Evolutionary conservation across 2,797 vertebrate species (phyloP).

Genomic region (Acomys russatus): DNA sequence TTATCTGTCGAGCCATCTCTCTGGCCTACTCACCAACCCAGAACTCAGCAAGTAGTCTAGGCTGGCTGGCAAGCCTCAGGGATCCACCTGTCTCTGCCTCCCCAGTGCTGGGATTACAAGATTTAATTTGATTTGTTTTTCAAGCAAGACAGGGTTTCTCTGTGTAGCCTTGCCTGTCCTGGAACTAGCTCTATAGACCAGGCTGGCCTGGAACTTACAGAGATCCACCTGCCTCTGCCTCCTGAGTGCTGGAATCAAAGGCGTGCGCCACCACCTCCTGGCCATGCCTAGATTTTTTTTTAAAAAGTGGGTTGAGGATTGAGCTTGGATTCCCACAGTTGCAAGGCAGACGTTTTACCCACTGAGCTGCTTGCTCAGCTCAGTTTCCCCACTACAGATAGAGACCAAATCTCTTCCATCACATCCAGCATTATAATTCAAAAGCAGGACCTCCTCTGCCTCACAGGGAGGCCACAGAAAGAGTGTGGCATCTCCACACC

Average conservation of each 20-base stretch:
- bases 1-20: neutral
- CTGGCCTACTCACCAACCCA: neutral
- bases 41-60: neutral
- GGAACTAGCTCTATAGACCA: too few relatives aligned
- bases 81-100: neutral
- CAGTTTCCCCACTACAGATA: neutral
- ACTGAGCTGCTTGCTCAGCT: neutral
- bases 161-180: too few relatives aligned
- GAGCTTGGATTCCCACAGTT: neutral
- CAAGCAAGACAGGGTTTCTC: too few relatives aligned
- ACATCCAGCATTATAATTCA: neutral
- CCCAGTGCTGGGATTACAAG: neutral
- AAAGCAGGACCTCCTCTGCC: neutral
- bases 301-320: neutral
- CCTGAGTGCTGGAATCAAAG: too few relatives aligned
- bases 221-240: too few relatives aligned
- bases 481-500: fast-evolving
- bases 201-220: too few relatives aligned
- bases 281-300: too few relatives aligned
- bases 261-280: too few relatives aligned
- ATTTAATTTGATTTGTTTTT: neutral
- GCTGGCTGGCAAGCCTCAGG: neutral
- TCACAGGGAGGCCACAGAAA: neutral
- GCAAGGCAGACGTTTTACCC: neutral
- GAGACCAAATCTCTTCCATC: neutral